Evolutionary conservation across 1,140 invertebrate species (phyloP), one percentile per base, ranked within the genome.

Genomic region (Zaprionus taronus): DNA sequence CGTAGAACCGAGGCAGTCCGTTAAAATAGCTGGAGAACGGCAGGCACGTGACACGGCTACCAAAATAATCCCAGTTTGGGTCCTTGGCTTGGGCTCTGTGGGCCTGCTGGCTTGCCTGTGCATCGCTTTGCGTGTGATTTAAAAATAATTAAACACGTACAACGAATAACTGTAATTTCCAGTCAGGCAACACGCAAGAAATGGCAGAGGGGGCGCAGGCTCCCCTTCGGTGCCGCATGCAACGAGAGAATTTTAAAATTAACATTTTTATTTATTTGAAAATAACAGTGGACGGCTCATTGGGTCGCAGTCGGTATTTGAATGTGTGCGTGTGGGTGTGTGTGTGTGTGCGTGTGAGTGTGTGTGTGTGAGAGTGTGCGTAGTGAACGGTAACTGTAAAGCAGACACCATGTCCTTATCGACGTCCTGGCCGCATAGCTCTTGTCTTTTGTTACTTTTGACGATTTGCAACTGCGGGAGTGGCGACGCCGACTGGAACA

Each of bases 61-160:
- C 22, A 79, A 81, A 90, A 74, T 76, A 78, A 73, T 64, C 60
- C 38, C 62, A 49, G 47, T 53, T 55, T 28, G 17, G 24, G 34
- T 60, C 22, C 36, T 38, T 53, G 12, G 26, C 28, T 38, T 38
- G 36, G 36, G 36, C 36, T 38, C 36, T 14, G 1, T 38, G 36
- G 36, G 36, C 14, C 36, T 38, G 14, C 14, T 26, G 22, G 38
- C 20, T 11, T 24, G 17, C n/a, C 12, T 41, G 22, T 68, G 79
- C 57, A 53, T 14, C 74, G 78, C 76, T 70, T 80, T 80, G 78
- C 78, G 74, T 82, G 86, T 91, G 85, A 90, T 90, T 90, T 90
- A 91, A 90, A 90, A 90, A 91, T 90, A 90, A 90, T 90, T 90
- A 90, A 90, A 90, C 85, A 90, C 85, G 85, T 90, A 90, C 82